Base-by-base conservation (phyloP, 2,113 vertebrate species). In the Dunckerocampus dactyliophorus region DNA sequence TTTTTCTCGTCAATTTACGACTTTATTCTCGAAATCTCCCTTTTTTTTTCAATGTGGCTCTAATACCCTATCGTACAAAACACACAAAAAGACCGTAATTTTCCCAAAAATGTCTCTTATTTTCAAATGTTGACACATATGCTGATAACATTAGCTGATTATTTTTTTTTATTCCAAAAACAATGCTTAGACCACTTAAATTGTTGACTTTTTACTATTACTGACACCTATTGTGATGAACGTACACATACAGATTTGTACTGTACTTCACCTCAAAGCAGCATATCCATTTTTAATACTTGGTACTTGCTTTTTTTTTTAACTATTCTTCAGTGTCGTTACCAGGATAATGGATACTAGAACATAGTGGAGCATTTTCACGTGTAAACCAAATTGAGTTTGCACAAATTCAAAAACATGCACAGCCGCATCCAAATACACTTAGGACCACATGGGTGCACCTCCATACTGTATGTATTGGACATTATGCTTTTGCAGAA, bases 401-500 rank as follows among this genome's bases (percentile, higher is more conserved):
- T 47, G 65, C 19, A 45, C 47, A 50, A 24, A 47, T 46, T 31
- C 42, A 71, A n/a, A 68, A 16, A 49, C 21, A 57, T 15, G 67
- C 59, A 61, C 52, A 28, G 24, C 24, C 24, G 24, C 24, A 5
- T 5, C 24, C 24, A 34, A 34, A 34, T 28, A 28, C 24, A 28
- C 24, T 2, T 28, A 28, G 2, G 24, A 28, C 24, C 24, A 28
- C 24, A 28, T 5, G 31, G 19, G 43, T 54, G 57, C 67, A 70
- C 57, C 20, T 63, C 69, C 54, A 71, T 80, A 49, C 60, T 75
- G 59, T 65, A 74, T 82, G 79, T 63, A 75, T 75, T 75, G 62
- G 24, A 80, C 48, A 63, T 72, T 67, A 73, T 56, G n/a, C 37
- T 14, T 78, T 63, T 74, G 64, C 79, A 83, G 73, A 77, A 68